Evolutionary conservation across 2,888 invertebrate genomes (phyloP).

Genomic region (Apocheima hispidaria): DNA sequence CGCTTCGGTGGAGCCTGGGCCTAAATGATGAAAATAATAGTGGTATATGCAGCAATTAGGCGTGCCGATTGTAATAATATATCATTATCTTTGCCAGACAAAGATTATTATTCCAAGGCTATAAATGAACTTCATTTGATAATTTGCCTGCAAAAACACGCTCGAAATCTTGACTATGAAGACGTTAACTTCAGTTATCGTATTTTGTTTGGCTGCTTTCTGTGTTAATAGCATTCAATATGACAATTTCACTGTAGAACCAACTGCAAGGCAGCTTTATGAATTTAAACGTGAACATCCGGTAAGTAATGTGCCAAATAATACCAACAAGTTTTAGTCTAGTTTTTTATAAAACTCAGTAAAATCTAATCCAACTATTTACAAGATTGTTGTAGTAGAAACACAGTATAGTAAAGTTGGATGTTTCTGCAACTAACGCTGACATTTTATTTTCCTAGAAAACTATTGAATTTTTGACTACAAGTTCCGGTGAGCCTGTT

Average conservation of each 20-base stretch:
- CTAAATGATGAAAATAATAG: neutral
- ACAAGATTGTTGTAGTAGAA: no score
- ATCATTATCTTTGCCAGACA: neutral
- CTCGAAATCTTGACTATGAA: slow-evolving; percentile 6
- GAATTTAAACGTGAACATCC: slow-evolving; percentile 51
- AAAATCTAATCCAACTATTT: no score
- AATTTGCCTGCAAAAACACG: neutral
- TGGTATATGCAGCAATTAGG: neutral
- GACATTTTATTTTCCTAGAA: slow-evolving; percentile 65
- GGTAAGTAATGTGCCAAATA: slow-evolving; percentile 11
- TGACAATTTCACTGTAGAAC: slow-evolving; percentile 45
- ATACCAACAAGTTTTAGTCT: neutral
- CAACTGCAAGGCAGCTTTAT: slow-evolving; percentile 50
- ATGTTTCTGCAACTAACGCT: no score
- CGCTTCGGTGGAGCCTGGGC: no score
- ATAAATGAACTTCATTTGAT: neutral
- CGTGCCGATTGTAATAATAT: neutral
- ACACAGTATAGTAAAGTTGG: no score
- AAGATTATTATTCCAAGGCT: neutral
- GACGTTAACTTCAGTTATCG: neutral
- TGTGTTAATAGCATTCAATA: slow-evolving; percentile 16
- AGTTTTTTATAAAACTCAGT: no score
- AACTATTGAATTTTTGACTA: slow-evolving; percentile 87
- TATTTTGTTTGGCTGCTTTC: slow-evolving; percentile 5
- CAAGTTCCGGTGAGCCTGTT: slow-evolving; percentile 91